Conservation (phyloP, 2,888 invertebrate genomes). For the Isoperla grammatica region DNA sequence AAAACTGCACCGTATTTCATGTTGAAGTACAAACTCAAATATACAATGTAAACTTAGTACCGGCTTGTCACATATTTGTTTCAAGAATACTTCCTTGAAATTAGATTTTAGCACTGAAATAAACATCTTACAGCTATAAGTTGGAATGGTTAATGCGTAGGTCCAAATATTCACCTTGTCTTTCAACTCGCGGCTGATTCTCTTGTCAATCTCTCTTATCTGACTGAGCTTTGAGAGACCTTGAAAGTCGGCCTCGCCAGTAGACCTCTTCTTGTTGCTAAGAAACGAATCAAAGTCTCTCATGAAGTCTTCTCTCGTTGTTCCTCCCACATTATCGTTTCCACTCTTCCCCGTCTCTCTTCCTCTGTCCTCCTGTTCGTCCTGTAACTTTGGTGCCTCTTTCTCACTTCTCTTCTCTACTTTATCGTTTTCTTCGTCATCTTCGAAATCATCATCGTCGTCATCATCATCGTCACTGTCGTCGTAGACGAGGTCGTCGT, state of each 20-base stretch:
- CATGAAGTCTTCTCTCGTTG: conserved; percentile 1
- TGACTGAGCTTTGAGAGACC: conserved; percentile 14
- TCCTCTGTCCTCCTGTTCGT: not conserved
- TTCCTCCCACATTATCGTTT: not conserved
- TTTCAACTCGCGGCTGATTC: not conserved
- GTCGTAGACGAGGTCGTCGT: conserved; percentile 17
- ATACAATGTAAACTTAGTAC: too few relatives aligned
- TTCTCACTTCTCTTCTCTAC: conserved; percentile 1
- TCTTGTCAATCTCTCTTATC: conserved; percentile 21
- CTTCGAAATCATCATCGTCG: conserved; percentile 18
- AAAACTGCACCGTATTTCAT: too few relatives aligned
- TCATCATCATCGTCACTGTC: conserved; percentile 20
- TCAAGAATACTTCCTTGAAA: too few relatives aligned
- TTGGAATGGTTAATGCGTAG: too few relatives aligned
- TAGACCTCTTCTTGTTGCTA: not conserved
- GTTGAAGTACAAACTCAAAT: too few relatives aligned
- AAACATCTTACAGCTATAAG: too few relatives aligned
- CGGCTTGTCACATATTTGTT: too few relatives aligned
- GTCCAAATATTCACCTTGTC: conserved; percentile 13
- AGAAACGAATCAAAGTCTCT: conserved; percentile 12
- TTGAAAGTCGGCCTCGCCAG: conserved; percentile 15
- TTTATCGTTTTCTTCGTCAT: not conserved
- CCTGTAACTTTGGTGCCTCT: not conserved
- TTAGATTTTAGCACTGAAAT: too few relatives aligned
- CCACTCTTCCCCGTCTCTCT: not conserved